Conservation (phyloP, 2,797 vertebrate species). For the Vipera latastei region DNA sequence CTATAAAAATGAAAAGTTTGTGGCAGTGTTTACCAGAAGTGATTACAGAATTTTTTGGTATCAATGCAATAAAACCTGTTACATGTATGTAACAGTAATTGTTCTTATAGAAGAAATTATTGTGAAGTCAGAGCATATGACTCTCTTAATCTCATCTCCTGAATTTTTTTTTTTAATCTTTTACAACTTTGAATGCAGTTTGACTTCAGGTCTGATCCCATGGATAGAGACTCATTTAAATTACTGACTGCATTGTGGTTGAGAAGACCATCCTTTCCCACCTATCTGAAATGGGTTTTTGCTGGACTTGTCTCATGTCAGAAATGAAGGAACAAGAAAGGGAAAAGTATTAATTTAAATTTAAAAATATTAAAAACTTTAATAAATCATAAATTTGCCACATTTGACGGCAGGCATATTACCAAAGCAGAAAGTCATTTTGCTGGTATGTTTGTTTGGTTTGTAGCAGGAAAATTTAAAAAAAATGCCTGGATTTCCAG, state of each 20-base stretch:
- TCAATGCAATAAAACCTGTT: not conserved
- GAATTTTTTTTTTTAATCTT: not conserved
- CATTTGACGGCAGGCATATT: not conserved
- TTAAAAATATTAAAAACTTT: not conserved
- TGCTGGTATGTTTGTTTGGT: not conserved
- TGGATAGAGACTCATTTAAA: not conserved
- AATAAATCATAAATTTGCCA: not conserved
- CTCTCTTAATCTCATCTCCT: not conserved
- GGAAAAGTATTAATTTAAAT: not conserved
- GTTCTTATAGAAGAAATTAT: not conserved
- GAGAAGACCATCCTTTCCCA: not conserved
- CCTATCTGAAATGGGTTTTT: not conserved
- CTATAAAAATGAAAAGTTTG: constrained; percentile 35
- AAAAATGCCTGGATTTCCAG: not conserved
- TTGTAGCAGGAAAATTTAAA: not conserved
- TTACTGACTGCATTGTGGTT: not conserved
- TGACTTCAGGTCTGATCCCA: not conserved
- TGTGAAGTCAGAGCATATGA: not conserved
- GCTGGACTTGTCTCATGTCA: not conserved
- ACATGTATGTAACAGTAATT: not conserved
- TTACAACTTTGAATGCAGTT: not conserved
- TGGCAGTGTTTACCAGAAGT: not conserved
- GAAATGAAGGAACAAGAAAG: not conserved
- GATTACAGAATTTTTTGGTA: constrained; percentile 27
- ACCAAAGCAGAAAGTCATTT: not conserved